Conservation (phyloP, 2,888 invertebrate genomes). For the Lochmaea capreae region DNA sequence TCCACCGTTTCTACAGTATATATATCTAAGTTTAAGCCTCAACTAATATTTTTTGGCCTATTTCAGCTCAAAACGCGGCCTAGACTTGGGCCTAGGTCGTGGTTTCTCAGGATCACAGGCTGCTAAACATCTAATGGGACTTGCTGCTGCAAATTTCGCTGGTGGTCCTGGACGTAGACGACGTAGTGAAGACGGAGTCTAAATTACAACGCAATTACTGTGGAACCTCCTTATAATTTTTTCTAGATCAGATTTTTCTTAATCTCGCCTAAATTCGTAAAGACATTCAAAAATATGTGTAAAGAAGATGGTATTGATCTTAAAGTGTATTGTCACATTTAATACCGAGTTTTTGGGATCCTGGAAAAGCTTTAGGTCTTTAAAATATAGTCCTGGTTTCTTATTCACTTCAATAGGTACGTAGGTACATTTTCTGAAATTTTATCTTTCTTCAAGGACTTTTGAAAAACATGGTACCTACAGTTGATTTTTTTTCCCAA, state of each 20-base stretch:
- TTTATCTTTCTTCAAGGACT: too few species aligned
- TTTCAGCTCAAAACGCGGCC: conserved; percentile 84
- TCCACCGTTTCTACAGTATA: too few species aligned
- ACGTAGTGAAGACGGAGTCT: conserved; percentile 68
- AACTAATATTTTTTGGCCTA: conserved; percentile 22
- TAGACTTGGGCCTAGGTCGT: conserved; percentile 88
- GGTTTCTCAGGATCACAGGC: conserved; percentile 91
- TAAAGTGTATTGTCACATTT: not conserved
- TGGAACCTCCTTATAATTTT: conserved; percentile 31
- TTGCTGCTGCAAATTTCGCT: conserved; percentile 90
- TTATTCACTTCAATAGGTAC: too few species aligned
- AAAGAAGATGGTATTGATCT: not conserved
- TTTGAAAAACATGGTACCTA: too few species aligned
- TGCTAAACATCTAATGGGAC: conserved; percentile 91
- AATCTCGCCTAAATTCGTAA: not conserved
- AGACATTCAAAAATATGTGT: conserved; percentile 4
- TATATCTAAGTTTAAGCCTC: too few species aligned
- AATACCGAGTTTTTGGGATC: not conserved
- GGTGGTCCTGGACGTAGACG: conserved; percentile 91
- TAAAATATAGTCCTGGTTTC: too few species aligned
- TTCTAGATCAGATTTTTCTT: not conserved
- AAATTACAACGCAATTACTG: conserved; percentile 30
- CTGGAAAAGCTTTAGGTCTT: not conserved
- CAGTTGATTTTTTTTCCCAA: too few species aligned
- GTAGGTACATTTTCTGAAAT: too few species aligned